Percentiles rank a stretch among this genome's conserved stretches.
Evolutionary conservation across 2,888 invertebrate species (phyloP).

Genomic region (Drosophila yooni): DNA sequence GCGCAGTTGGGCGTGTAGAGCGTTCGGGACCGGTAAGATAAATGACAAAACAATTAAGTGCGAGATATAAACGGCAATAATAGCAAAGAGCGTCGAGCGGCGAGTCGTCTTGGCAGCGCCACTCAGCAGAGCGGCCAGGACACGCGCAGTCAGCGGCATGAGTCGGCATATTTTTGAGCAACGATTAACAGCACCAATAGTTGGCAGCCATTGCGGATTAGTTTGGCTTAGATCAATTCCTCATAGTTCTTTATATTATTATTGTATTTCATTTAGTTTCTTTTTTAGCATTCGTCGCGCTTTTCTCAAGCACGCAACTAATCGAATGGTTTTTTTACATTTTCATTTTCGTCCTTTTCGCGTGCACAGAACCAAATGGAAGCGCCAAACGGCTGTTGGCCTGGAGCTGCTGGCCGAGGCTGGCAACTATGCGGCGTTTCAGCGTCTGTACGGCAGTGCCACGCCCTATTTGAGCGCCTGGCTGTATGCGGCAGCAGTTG

Average conservation of each 20-base stretch:
- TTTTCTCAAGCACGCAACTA: conserved; percentile 31
- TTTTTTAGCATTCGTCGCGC: conserved; percentile 45
- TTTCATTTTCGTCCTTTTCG: conserved; percentile 15
- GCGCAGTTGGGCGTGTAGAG: conserved; percentile 35
- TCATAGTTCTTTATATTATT: conserved; percentile 12
- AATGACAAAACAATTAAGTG: conserved; percentile 84
- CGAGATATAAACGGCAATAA: conserved; percentile 80
- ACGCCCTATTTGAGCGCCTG: conserved; percentile 89
- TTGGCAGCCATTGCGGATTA: conserved; percentile 29
- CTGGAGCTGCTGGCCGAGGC: conserved; percentile 98
- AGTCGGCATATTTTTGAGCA: conserved; percentile 53
- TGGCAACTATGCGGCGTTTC: conserved; percentile 98
- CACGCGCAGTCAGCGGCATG: conserved; percentile 61
- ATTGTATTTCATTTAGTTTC: not conserved
- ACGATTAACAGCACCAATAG: conserved; percentile 63
- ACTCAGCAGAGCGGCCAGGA: conserved; percentile 65
- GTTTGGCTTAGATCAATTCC: conserved; percentile 25
- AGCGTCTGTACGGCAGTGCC: conserved; percentile 92
- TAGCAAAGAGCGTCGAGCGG: conserved; percentile 25
- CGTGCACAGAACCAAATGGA: conserved; percentile 95
- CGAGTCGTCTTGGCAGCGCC: conserved; percentile 14
- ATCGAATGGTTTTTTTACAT: conserved; percentile 10
- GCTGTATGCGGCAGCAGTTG: conserved; percentile 85
- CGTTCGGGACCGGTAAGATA: conserved; percentile 69
- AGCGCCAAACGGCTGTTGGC: conserved; percentile 98